Evolutionary conservation across 2,113 vertebrate species (phyloP), one percentile per base, ranked within the genome.

Genomic region (Turdus rufiventris): DNA sequence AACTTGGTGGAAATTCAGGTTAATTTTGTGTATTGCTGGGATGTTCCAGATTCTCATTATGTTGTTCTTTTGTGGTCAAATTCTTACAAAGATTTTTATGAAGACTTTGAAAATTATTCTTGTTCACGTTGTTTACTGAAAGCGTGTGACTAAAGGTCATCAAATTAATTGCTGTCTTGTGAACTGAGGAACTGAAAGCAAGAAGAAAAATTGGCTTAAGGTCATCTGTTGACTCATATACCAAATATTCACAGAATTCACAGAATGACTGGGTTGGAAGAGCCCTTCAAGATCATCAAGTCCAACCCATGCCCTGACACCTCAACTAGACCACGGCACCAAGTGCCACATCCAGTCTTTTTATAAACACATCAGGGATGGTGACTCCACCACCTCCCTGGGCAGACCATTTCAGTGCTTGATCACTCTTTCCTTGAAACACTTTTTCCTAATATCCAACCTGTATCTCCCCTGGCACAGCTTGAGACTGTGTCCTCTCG

Each of bases 181-280:
- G n/a, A 73, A 33, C 31, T 63, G 81, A 88, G 82, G 89, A 97
- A 86, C 79, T 94, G 75, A 95, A 70, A 94, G 77, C 63, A 67
- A 75, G 91, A 91, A 96, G 28, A 23, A 80, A 36, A 74, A 75
- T 61, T 61, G 60, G 10, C 29, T 67, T n/a, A 48, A 42, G 42
- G 57, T 84, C 73, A 53, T 66, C 48, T 63, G 0, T 83, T 85
- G 74, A 76, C 84, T 91, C 50, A 85, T n/a, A 67, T 65, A 34
- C 19, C 58, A 51, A 25, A 51, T 51, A 40, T 40, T 14, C 40
- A 40, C 40, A 40, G 40, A 40, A 40, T 40, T 40, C 40, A 40
- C 40, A 40, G 40, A 40, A 40, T 40, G 40, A 40, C 40, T 13
- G 14, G 13, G 40, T 40, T 40, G 12, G 40, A 40, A 40, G 40